Percentiles rank a stretch among this genome's conserved stretches.
These are phyloP conservation scores for Dynastes maya DNA, from an alignment of 2,888 invertebrate species.

Conservation along the genomic window DNA sequence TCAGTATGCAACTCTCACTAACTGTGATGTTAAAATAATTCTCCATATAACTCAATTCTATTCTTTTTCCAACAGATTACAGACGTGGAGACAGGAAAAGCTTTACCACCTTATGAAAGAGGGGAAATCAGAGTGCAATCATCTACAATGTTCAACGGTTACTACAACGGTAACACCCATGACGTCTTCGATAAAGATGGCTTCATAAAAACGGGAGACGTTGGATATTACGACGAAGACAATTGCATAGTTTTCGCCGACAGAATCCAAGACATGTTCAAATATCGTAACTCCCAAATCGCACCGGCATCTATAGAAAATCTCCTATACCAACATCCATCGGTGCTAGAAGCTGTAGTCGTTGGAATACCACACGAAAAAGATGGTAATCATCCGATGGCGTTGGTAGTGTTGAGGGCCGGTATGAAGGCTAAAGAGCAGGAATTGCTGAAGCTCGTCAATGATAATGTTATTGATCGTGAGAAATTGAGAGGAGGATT, in stretches of 20 bases:
- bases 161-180: slow-evolving; percentile 52
- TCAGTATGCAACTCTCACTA: too few relatives aligned
- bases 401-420: slow-evolving; percentile 50
- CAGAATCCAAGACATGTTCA: slow-evolving; percentile 63
- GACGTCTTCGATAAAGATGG: slow-evolving; percentile 59
- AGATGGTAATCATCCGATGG: slow-evolving; percentile 55
- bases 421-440: slow-evolving; percentile 42
- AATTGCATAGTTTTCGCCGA: slow-evolving; percentile 61
- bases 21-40: too few relatives aligned
- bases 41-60: background rate
- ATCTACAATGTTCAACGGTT: slow-evolving; percentile 54
- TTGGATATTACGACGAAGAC: slow-evolving; percentile 62
- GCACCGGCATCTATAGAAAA: slow-evolving; percentile 61
- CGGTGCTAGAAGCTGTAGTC: slow-evolving; percentile 60
- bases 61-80: slow-evolving; percentile 49
- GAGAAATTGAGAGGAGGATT: slow-evolving; percentile 57
- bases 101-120: slow-evolving; percentile 68
- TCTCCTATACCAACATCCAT: slow-evolving; percentile 59
- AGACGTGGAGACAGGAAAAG: slow-evolving; percentile 66
- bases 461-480: slow-evolving; percentile 54
- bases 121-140: slow-evolving; percentile 71
- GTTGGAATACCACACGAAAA: slow-evolving; percentile 59
- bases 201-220: slow-evolving; percentile 62
- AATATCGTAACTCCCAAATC: slow-evolving; percentile 63
- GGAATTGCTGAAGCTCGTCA: slow-evolving; percentile 53